phyloP scores from a whole-genome alignment of 2,888 invertebrate species.

The Eumacrocentrus americanus region DNA sequence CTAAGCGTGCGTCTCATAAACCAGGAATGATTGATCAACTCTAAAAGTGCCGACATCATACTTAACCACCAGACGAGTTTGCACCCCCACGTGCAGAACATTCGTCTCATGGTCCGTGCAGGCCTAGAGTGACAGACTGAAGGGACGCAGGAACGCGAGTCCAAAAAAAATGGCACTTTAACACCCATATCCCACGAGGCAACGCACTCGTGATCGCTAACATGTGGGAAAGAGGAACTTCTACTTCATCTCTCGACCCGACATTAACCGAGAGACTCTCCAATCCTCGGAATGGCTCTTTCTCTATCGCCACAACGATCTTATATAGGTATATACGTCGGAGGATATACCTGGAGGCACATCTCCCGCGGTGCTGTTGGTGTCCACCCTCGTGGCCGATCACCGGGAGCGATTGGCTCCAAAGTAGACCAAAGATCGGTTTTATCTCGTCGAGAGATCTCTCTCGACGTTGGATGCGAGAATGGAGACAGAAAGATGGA shows the following conservation, averaged over 20 bases:
- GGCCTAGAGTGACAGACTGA: slow-evolving; percentile 23
- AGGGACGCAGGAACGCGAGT: background rate
- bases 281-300: slow-evolving; percentile 31
- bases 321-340: slow-evolving; percentile 27
- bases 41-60: slow-evolving; percentile 33
- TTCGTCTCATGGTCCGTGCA: slow-evolving; percentile 27
- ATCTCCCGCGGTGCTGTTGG: slow-evolving; percentile 23
- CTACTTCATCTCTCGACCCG: slow-evolving; percentile 5
- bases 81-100: slow-evolving; percentile 29
- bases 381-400: slow-evolving; percentile 32
- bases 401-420: slow-evolving; percentile 38
- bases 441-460: slow-evolving; percentile 37
- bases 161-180: slow-evolving; percentile 30
- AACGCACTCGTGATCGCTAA: background rate
- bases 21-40: slow-evolving; percentile 31
- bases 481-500: slow-evolving; percentile 38
- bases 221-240: slow-evolving; percentile 5
- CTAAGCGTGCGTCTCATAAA: too few species aligned
- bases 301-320: slow-evolving; percentile 33
- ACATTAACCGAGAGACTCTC: slow-evolving; percentile 19
- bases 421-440: slow-evolving; percentile 40
- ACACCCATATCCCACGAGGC: slow-evolving; percentile 21
- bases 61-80: slow-evolving; percentile 26
- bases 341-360: slow-evolving; percentile 14
- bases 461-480: slow-evolving; percentile 28